Evolutionary conservation across 2,888 invertebrate species (phyloP).

Genomic region (Sinopyrophorus schimmeli): DNA sequence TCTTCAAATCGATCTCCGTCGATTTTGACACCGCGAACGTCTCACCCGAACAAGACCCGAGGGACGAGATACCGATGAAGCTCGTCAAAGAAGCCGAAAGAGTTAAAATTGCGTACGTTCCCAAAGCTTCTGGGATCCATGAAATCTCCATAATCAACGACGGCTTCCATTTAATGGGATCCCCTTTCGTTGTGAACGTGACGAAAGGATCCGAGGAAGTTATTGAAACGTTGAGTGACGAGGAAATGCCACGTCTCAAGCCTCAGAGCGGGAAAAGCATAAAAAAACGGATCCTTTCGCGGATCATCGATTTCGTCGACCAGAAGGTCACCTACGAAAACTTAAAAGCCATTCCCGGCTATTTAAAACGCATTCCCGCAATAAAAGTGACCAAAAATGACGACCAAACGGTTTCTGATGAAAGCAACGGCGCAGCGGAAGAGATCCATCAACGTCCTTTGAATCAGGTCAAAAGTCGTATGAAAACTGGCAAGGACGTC

Average conservation of each 20-base stretch:
- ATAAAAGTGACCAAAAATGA: too few relatives aligned
- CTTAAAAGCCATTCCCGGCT: neutral
- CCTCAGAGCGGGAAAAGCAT: slow-evolving; percentile 26
- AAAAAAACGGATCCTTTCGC: slow-evolving; percentile 47
- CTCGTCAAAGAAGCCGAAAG: slow-evolving; percentile 57
- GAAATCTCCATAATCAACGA: slow-evolving; percentile 62
- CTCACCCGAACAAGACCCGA: slow-evolving; percentile 54
- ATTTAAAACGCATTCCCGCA: neutral
- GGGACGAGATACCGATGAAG: slow-evolving; percentile 58
- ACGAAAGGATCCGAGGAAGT: slow-evolving; percentile 39
- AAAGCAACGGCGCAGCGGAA: neutral
- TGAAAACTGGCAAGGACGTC: too few relatives aligned
- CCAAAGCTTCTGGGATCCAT: slow-evolving; percentile 60
- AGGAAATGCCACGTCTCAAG: slow-evolving; percentile 27
- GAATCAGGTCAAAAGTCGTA: too few relatives aligned
- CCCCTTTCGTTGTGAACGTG: slow-evolving; percentile 61
- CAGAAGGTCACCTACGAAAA: slow-evolving; percentile 23
- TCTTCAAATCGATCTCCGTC: slow-evolving; percentile 34
- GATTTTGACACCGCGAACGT: slow-evolving; percentile 48
- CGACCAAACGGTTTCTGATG: neutral
- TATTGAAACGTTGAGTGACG: slow-evolving; percentile 27
- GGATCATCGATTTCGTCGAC: slow-evolving; percentile 44
- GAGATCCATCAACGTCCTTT: neutral
- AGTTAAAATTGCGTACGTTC: slow-evolving; percentile 59
- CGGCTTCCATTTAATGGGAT: slow-evolving; percentile 62